These are phyloP conservation scores for Apamea sordens DNA, from an alignment of 2,888 invertebrate genomes.

Conservation along the genomic window DNA sequence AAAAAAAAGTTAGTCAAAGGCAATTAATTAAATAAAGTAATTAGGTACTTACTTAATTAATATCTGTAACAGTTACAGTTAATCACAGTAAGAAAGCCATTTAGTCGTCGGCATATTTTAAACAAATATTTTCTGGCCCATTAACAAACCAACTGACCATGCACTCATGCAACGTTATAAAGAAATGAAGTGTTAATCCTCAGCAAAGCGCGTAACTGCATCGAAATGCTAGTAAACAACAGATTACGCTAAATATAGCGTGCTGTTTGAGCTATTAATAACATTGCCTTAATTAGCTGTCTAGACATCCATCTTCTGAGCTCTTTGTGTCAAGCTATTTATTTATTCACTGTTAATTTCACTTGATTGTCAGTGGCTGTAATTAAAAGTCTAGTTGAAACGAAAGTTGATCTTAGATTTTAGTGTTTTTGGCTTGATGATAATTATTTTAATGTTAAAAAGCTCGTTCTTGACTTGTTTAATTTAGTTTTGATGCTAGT, in stretches of 20 bases:
- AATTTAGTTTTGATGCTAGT: constrained; percentile 5
- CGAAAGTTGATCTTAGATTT: constrained; percentile 19
- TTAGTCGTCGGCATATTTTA: neutral
- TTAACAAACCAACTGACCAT: constrained; percentile 39
- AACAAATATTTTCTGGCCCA: constrained; percentile 21
- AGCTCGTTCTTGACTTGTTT: constrained; percentile 1
- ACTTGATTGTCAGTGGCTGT: constrained; percentile 36
- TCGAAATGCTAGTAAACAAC: constrained; percentile 41
- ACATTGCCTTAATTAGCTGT: constrained; percentile 62
- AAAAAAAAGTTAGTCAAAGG: neutral
- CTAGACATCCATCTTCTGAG: constrained; percentile 66
- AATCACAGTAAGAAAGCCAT: constrained; percentile 23
- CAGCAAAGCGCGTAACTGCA: constrained; percentile 40
- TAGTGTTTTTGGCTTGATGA: neutral
- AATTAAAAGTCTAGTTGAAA: constrained; percentile 8
- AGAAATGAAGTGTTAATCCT: constrained; percentile 38
- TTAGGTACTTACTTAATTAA: neutral
- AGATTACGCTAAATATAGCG: constrained; percentile 42
- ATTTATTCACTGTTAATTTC: constrained; percentile 57
- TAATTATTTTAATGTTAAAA: neutral
- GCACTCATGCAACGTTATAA: constrained; percentile 30
- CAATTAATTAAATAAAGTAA: neutral
- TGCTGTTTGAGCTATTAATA: constrained; percentile 58
- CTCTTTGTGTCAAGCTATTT: constrained; percentile 42
- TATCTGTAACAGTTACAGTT: neutral